phyloP scores from a whole-genome alignment of 1,140 invertebrate species.

The Wiebesia pumilae region DNA sequence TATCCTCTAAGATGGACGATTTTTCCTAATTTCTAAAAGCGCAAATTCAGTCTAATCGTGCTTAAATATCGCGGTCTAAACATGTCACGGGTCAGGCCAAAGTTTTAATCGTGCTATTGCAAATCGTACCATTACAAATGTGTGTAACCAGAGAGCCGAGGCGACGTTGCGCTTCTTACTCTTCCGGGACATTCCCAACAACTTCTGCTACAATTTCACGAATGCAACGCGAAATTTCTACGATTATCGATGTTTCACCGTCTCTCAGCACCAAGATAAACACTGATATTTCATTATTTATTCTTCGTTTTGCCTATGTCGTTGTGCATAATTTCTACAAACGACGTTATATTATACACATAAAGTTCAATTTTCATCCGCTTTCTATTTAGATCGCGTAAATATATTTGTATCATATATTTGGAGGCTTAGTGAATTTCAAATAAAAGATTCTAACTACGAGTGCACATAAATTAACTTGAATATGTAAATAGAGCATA shows the following conservation, averaged over 20 bases:
- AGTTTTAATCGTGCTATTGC: constrained; percentile 53
- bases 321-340: neutral
- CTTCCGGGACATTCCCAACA: constrained; percentile 62
- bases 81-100: constrained; percentile 51
- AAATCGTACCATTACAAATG: neutral
- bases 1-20: too few relatives aligned
- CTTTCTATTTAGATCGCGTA: neutral
- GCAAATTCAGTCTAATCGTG: constrained; percentile 12
- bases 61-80: neutral
- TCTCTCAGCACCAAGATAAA: neutral
- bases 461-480: too few relatives aligned
- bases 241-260: neutral
- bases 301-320: neutral
- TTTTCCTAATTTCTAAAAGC: neutral
- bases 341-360: neutral
- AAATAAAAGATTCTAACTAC: too few relatives aligned
- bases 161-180: constrained; percentile 68
- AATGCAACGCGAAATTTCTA: constrained; percentile 5
- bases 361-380: neutral
- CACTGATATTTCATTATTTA: too few relatives aligned
- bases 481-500: too few relatives aligned
- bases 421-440: too few relatives aligned
- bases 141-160: constrained; percentile 32
- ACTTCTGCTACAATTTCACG: constrained; percentile 23
- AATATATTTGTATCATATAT: neutral